Conservation (phyloP, 2,113 vertebrate genomes). For the Heterochromis multidens region DNA sequence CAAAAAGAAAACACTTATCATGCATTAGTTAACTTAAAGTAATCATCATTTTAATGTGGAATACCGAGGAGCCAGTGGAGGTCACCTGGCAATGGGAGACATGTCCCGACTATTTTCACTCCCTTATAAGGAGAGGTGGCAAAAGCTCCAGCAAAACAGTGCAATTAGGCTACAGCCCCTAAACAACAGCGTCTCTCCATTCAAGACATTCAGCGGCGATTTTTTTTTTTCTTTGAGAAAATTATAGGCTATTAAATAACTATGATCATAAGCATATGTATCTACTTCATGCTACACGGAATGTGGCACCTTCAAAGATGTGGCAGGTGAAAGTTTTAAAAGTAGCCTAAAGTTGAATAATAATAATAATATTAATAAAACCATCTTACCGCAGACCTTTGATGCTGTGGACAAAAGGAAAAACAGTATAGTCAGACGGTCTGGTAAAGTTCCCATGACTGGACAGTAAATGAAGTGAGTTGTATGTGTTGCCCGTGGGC, state of each 20-base stretch:
- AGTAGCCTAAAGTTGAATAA: background rate
- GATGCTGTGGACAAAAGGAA: background rate
- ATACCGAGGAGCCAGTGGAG: background rate
- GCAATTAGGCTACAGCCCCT: background rate
- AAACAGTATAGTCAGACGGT: background rate
- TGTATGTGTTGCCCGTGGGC: background rate
- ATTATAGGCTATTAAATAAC: background rate
- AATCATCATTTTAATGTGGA: background rate
- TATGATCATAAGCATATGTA: background rate
- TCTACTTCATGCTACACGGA: background rate
- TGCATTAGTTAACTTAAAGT: background rate
- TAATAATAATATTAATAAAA: background rate
- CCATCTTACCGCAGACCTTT: constrained; percentile 42
- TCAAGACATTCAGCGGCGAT: background rate
- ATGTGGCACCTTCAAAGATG: background rate
- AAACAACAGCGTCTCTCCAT: background rate
- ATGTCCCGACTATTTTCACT: constrained; percentile 26
- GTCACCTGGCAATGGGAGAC: background rate
- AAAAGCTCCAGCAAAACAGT: background rate
- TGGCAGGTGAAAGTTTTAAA: constrained; percentile 24
- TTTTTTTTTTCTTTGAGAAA: background rate
- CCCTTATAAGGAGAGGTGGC: constrained; percentile 60
- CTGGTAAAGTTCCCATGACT: constrained; percentile 28
- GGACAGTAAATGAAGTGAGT: background rate
- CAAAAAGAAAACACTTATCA: background rate